These are phyloP conservation scores for Calidris pugnax DNA, from an alignment of 2,113 vertebrate species.

Conservation along the genomic window DNA sequence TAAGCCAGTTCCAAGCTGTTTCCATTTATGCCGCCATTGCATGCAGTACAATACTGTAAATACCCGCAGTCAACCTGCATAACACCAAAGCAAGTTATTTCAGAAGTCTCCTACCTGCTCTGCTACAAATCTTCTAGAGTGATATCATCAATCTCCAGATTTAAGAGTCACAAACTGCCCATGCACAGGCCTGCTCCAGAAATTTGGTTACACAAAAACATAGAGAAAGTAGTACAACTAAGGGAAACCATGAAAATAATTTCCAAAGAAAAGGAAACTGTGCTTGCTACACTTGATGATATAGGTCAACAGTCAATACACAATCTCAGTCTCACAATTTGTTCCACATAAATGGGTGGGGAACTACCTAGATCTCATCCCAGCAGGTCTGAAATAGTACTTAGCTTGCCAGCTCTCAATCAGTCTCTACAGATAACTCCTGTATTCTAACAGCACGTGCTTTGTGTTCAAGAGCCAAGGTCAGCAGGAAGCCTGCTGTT, in stretches of 20 bases:
- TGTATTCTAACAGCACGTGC: neutral
- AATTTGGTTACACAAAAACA: neutral
- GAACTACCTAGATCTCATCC: neutral
- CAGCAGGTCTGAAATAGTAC: slow-evolving; percentile 14
- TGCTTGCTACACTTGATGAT: neutral
- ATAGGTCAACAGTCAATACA: neutral
- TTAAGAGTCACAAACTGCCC: neutral
- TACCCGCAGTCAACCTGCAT: neutral
- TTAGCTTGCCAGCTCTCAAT: neutral
- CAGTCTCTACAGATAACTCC: slow-evolving; percentile 21
- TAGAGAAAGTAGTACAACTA: neutral
- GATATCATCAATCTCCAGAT: neutral
- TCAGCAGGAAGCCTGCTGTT: slow-evolving; percentile 42
- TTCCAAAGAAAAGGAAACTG: slow-evolving; percentile 17
- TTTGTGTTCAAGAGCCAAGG: slow-evolving; percentile 29
- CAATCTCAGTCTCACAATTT: neutral
- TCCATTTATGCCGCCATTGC: neutral
- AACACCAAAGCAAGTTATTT: neutral
- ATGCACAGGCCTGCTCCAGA: neutral
- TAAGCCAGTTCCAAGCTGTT: neutral
- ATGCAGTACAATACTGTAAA: neutral
- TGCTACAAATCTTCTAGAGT: neutral
- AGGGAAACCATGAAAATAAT: neutral
- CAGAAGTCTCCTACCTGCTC: neutral
- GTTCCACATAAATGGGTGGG: neutral